phyloP scores from a whole-genome alignment of 2,113 vertebrate genomes.

The Rostratula benghalensis region DNA sequence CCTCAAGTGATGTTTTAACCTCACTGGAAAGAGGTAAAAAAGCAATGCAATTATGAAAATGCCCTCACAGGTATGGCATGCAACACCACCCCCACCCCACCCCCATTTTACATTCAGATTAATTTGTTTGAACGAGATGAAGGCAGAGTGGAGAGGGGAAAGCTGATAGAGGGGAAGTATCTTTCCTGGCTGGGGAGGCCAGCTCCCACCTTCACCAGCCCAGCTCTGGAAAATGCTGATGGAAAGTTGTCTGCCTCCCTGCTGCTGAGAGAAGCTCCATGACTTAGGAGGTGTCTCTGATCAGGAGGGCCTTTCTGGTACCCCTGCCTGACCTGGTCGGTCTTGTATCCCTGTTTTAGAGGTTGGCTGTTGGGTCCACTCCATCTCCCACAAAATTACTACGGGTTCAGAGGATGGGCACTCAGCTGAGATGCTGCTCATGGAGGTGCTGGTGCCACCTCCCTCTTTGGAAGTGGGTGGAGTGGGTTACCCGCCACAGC shows the following conservation, averaged over 20 bases:
- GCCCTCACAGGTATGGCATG: too few relatives aligned
- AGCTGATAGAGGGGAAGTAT: background rate
- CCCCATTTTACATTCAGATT: background rate
- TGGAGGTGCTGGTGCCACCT: background rate
- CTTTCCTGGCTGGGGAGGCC: background rate
- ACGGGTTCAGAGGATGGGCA: background rate
- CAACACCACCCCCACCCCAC: too few relatives aligned
- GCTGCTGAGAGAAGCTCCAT: background rate
- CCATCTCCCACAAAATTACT: background rate
- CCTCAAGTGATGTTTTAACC: background rate
- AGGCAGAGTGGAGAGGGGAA: background rate
- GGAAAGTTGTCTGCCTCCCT: background rate
- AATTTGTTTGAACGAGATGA: background rate
- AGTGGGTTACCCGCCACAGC: background rate
- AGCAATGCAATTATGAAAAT: background rate
- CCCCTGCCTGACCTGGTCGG: background rate
- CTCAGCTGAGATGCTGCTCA: background rate
- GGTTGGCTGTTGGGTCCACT: background rate
- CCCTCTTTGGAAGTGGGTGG: accelerated
- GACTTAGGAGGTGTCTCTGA: background rate
- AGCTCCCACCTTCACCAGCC: accelerated
- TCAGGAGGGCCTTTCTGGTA: background rate
- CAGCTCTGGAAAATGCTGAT: background rate
- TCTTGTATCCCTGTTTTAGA: background rate
- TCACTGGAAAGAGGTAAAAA: background rate